Percentiles rank a stretch among this genome's conserved stretches.
Conservation (phyloP, 2,888 invertebrate genomes). For the Melangyna quadrimaculata region DNA sequence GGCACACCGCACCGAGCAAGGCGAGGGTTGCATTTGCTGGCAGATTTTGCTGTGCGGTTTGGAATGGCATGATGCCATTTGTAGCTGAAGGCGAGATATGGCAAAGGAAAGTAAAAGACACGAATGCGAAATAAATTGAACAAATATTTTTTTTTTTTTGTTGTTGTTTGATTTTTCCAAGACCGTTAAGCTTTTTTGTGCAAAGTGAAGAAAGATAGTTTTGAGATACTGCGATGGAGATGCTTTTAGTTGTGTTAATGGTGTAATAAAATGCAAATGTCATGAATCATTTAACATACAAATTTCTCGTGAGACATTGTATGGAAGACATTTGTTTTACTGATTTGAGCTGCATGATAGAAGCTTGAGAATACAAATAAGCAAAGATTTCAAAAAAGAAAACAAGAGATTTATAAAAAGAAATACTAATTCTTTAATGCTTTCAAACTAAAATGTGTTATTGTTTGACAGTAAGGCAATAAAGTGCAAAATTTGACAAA, state of each 20-base stretch:
- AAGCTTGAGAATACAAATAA: neutral
- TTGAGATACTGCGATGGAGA: constrained; percentile 16
- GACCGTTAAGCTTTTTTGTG: constrained; percentile 44
- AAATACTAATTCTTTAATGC: no score
- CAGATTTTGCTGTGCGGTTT: constrained; percentile 9
- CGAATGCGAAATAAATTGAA: constrained; percentile 67
- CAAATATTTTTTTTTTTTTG: constrained; percentile 8
- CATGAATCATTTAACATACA: constrained; percentile 24
- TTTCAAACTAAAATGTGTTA: no score
- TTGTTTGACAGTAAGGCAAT: no score
- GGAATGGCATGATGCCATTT: constrained; percentile 55
- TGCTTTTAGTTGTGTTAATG: constrained; percentile 43
- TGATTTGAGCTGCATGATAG: neutral
- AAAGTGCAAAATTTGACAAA: no score
- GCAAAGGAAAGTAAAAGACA: constrained; percentile 54
- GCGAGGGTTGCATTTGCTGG: neutral
- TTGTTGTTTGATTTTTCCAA: neutral
- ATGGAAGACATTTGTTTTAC: neutral
- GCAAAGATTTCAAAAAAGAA: no score
- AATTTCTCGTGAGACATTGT: neutral
- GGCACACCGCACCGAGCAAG: neutral
- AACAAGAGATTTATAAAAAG: no score
- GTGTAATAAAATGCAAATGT: constrained; percentile 49
- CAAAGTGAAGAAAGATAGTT: constrained; percentile 25
- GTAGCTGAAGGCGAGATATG: constrained; percentile 44